Base-by-base conservation (phyloP, 2,797 vertebrate genomes). In the Gobio occitaniae region DNA sequence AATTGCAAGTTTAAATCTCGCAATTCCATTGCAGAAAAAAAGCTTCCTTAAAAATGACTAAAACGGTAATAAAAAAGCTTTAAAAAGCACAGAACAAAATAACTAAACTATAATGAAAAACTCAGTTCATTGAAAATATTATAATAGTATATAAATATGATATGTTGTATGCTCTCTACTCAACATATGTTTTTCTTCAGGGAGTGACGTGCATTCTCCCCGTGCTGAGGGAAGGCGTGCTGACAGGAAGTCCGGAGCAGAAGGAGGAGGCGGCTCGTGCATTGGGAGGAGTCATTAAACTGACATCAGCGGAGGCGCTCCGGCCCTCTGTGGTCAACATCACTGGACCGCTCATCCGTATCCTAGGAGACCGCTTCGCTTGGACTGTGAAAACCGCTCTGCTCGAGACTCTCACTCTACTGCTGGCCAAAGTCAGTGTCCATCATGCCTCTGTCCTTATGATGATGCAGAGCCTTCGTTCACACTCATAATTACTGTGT, bases 191-290 rank as follows among this genome's bases (percentile, higher is more conserved):
- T 13, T 10, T 71, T 84, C 68, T 74, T 0, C 90, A 99, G 98
- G 98, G 98, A 13, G 98, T 99, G 88, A 98, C 97, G 16, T 99
- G 97, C 78, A 99, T 99, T 91, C 95, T 99, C 63, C 97, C 98
- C 4, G 96, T 99, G 87, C 92, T 99, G 78, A 95, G 98, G 86
- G 98, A 99, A 91, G 98, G 98, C 0, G 96, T 99, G 89, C 94
- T 99, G 88, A 98, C 97, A 0, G 98, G 98, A 56, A 98, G 94
- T 88, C 98, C 98, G 0, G 98, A 99, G 88, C 98, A 99, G 95
- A 99, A 99, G 88, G 98, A 99, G 87, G 98, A 99, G 89, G 98
- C 98, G 0, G 97, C 98, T 61, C 97, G 97, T 91, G 98, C 97
- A 0, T 90, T 99, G 83, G 98, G 98, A 29, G 94, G 96, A 0